A percentile compares a stretch with the other conserved stretches of the same genome.
Conservation (phyloP, 2,113 vertebrate species). For the Mustela lutreola region DNA sequence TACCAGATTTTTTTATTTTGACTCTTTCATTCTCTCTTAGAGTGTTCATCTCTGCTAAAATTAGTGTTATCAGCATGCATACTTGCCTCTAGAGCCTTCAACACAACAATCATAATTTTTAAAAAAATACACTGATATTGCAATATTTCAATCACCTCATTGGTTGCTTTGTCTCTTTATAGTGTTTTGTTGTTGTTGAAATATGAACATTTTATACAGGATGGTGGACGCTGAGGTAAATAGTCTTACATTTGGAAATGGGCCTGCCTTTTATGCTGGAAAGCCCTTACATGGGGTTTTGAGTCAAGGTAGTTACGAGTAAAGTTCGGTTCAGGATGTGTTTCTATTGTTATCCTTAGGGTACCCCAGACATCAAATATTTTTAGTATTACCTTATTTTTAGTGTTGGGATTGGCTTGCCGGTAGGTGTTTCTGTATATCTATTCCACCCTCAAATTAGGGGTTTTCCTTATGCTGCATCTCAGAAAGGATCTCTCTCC, state of each 20-base stretch:
- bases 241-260: not conserved
- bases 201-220: not conserved
- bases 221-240: not conserved
- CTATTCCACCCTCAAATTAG: not conserved
- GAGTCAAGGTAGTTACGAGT: not conserved
- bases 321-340: not conserved
- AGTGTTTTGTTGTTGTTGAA: not conserved
- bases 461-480: not conserved
- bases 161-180: not conserved
- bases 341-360: not conserved
- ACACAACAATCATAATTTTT: not conserved
- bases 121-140: not conserved
- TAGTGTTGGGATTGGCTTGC: not conserved
- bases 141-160: not conserved
- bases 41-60: not conserved
- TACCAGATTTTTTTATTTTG: not conserved
- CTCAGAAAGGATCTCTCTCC: not conserved
- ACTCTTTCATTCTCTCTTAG: not conserved
- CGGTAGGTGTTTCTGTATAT: not conserved
- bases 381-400: too few species aligned
- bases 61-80: not conserved
- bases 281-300: not conserved
- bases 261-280: not conserved
- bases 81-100: not conserved
- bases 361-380: not conserved